Base-by-base conservation (phyloP, 2,888 invertebrate genomes). In the Erebia ligea region DNA sequence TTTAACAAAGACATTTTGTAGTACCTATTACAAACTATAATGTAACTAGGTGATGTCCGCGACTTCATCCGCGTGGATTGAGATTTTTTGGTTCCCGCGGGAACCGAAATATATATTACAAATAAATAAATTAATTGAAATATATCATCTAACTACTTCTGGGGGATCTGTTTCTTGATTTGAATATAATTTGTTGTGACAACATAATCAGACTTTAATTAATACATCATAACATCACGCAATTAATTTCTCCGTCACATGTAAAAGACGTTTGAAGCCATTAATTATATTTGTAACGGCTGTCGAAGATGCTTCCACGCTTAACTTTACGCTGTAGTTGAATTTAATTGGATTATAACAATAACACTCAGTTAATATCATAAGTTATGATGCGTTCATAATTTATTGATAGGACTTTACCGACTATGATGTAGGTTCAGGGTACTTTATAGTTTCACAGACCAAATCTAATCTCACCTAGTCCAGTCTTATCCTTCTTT, bases 201-300 rank as follows among this genome's bases (percentile, higher is more conserved):
- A 69, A 67, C 67, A 50, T 69, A 72, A 71, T 70, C 57, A 59
- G 65, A 72, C 58, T 71, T 73, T 75, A 73, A 76, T 74, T 68
- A 67, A 67, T 59, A 71, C 63, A 70, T 67, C 68, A 66, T 61
- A 19, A 71, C 65, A 70, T 67, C 68, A 63, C 61, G 50, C 70
- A 72, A 75, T 75, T 76, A 75, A 76, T 75, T 72, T 73, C 73
- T 52, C 74, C 74, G 74, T 73, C 75, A 73, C 72, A 72, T 77
- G 78, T 75, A 72, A 74, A 75, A 77, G 78, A 75, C 78, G 73
- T 76, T 75, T 71, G 59, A 65, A 81, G 82, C 83, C 86, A 90
- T 90, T 90, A 90, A 90, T 90, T 88, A 89, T 86, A 84, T 84
- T 83, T 81, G 84, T 83, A 87, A 82, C 86, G 86, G 85, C 86